phyloP scores from a whole-genome alignment of 2,888 invertebrate genomes.

The Coelinius sp. region DNA sequence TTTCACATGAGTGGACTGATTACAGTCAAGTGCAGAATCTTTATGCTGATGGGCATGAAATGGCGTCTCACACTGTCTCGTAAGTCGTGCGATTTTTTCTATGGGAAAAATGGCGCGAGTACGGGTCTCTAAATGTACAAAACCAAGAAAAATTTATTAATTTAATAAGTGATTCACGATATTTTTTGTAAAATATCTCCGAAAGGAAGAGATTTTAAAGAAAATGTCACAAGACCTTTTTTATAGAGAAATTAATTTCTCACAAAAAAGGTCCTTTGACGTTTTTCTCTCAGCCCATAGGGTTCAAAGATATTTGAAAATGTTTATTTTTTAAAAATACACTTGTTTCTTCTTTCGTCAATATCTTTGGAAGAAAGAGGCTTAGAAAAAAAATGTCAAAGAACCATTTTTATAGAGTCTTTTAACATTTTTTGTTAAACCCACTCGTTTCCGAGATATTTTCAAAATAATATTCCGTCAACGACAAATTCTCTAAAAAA shows the following conservation, averaged over 20 bases:
- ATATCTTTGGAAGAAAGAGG: neutral
- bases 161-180: too few relatives aligned
- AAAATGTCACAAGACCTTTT: too few relatives aligned
- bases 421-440: too few relatives aligned
- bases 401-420: too few relatives aligned
- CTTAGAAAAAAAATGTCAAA: neutral
- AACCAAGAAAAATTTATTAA: neutral
- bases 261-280: neutral
- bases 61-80: slow-evolving; percentile 98
- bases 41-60: slow-evolving; percentile 95
- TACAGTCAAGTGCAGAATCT: slow-evolving; percentile 98
- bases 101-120: slow-evolving; percentile 24
- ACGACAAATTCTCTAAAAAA: neutral
- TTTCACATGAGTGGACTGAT: slow-evolving; percentile 99
- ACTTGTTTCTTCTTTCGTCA: neutral
- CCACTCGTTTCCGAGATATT: neutral
- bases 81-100: slow-evolving; percentile 75
- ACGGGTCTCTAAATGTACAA: slow-evolving; percentile 21
- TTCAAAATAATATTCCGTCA: neutral
- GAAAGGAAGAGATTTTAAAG: too few relatives aligned
- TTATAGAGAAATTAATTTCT: too few relatives aligned
- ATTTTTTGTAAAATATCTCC: too few relatives aligned
- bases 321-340: neutral
- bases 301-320: too few relatives aligned
- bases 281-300: too few relatives aligned